Conservation (phyloP, 2,888 invertebrate genomes). For the Drosophila pseudotakahashii region DNA sequence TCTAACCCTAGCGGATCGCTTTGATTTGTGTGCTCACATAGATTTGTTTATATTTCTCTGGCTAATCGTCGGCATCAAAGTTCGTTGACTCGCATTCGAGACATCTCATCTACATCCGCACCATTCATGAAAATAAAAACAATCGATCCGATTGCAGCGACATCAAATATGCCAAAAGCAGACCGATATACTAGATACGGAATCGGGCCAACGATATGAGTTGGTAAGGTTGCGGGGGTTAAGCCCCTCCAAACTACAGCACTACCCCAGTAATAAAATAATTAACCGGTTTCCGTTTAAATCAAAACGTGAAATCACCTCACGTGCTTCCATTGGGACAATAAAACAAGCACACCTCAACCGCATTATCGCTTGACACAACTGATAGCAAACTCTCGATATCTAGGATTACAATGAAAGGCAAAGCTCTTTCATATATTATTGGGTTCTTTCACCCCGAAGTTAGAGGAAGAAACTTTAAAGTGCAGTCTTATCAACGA, state of each 20-base stretch:
- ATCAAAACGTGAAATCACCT: constrained; percentile 37
- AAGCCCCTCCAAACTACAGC: constrained; percentile 2
- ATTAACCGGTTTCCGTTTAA: constrained; percentile 42
- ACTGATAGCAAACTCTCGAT: constrained; percentile 19
- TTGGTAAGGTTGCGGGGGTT: background rate
- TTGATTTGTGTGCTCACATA: constrained; percentile 41
- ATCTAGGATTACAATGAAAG: constrained; percentile 1
- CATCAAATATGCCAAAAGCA: constrained; percentile 19
- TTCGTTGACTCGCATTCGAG: constrained; percentile 46
- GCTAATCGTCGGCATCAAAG: constrained; percentile 45
- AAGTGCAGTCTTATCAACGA: no score
- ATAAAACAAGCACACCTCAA: background rate
- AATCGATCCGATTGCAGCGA: constrained; percentile 23
- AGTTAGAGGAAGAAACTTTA: background rate
- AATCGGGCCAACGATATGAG: constrained; percentile 18
- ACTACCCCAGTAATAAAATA: constrained; percentile 22
- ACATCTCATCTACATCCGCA: constrained; percentile 14
- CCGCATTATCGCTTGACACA: constrained; percentile 12
- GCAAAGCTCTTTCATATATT: background rate
- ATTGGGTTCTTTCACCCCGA: background rate
- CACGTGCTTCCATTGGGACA: constrained; percentile 30
- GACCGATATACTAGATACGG: constrained; percentile 5
- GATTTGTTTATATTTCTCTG: constrained; percentile 50
- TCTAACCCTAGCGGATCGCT: constrained; percentile 40
- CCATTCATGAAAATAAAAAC: constrained; percentile 25